A percentile compares a stretch with the other conserved stretches of the same genome.
Evolutionary conservation across 2,888 invertebrate species (phyloP).

Genomic region (Dasysyrphus tricinctus): DNA sequence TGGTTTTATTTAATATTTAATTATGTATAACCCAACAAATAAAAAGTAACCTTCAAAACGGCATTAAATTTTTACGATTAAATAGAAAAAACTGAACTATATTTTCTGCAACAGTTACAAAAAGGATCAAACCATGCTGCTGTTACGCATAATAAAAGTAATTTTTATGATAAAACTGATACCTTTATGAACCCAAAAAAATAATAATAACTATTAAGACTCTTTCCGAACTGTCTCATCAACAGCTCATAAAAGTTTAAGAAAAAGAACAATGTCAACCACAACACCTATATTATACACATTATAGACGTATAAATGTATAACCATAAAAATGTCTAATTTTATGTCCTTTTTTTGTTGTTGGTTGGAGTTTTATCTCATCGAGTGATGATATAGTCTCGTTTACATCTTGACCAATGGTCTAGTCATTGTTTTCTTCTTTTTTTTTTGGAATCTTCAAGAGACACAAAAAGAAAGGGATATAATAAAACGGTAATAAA

Average conservation of each 20-base stretch:
- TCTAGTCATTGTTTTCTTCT: slow-evolving; percentile 33
- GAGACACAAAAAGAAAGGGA: slow-evolving; percentile 44
- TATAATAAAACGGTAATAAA: slow-evolving; percentile 71
- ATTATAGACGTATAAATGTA: slow-evolving; percentile 20
- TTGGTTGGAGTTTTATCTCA: slow-evolving; percentile 48
- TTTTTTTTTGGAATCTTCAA: slow-evolving; percentile 43
- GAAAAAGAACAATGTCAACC: slow-evolving; percentile 1
- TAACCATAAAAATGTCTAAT: slow-evolving; percentile 64
- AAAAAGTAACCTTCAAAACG: slow-evolving; percentile 17
- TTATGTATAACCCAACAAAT: too few species aligned
- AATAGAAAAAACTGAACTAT: slow-evolving; percentile 16
- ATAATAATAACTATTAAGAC: slow-evolving; percentile 8
- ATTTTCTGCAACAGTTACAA: slow-evolving; percentile 32
- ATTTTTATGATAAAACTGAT: slow-evolving; percentile 70
- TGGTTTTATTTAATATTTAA: too few species aligned
- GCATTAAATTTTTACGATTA: slow-evolving; percentile 52
- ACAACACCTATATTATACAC: not conserved
- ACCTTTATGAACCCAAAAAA: slow-evolving; percentile 57
- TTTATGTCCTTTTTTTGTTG: slow-evolving; percentile 62
- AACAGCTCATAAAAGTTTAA: slow-evolving; percentile 57
- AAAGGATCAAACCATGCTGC: slow-evolving; percentile 5
- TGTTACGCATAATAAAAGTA: slow-evolving; percentile 69
- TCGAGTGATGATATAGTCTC: slow-evolving; percentile 30
- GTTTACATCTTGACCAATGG: slow-evolving; percentile 65
- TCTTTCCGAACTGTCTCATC: slow-evolving; percentile 17